Evolutionary conservation across 2,797 vertebrate genomes (phyloP).

Genomic region (Protonibea diacanthus): DNA sequence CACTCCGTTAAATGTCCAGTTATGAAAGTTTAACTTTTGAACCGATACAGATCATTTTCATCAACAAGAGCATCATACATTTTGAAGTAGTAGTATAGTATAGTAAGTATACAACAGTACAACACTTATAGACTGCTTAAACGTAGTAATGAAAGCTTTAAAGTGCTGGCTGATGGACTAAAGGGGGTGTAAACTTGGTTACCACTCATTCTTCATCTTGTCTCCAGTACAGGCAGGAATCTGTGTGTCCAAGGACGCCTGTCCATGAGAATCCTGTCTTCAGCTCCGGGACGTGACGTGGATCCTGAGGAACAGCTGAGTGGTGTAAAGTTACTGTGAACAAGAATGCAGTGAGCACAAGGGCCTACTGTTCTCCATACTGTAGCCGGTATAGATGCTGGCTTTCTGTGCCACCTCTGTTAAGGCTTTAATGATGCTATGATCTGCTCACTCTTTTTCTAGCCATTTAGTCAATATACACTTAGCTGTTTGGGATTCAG

Average conservation of each 20-base stretch:
- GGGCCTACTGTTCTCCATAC: constrained; percentile 65
- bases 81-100: not conserved
- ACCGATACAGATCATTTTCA: not conserved
- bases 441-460: constrained; percentile 10
- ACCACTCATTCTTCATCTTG: constrained; percentile 20
- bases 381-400: constrained; percentile 20
- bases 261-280: constrained; percentile 41
- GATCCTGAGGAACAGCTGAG: constrained; percentile 77
- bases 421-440: constrained; percentile 25
- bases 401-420: constrained; percentile 36
- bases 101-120: not conserved
- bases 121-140: no score
- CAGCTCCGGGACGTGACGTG: constrained; percentile 46
- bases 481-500: not conserved
- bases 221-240: constrained; percentile 49
- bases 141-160: no score
- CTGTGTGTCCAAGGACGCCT: constrained; percentile 51
- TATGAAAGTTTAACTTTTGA: no score
- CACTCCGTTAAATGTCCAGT: not conserved
- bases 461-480: constrained; percentile 10
- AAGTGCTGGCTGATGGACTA: not conserved
- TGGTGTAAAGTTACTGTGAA: constrained; percentile 78
- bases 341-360: constrained; percentile 71
- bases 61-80: not conserved
- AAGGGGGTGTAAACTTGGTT: not conserved